These are phyloP conservation scores for Sipha flava DNA, from an alignment of 1,140 invertebrate genomes.

Conservation along the genomic window DNA sequence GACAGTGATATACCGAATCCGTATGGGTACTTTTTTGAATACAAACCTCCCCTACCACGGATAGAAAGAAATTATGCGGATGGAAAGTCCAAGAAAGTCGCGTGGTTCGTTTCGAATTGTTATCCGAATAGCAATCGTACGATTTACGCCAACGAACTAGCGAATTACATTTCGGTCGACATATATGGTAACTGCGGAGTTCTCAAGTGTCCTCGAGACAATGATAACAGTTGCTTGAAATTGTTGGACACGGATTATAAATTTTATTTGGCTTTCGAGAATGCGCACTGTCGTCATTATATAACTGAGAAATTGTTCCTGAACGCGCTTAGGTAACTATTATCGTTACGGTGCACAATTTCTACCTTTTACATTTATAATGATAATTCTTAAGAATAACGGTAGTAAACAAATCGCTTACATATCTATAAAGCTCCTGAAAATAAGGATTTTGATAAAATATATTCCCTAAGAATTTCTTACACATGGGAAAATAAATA, in stretches of 20 bases:
- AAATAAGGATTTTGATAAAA: too few species aligned
- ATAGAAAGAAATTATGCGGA: slow-evolving; percentile 69
- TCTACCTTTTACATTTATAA: too few species aligned
- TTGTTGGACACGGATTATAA: slow-evolving; percentile 90
- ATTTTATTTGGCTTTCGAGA: slow-evolving; percentile 95
- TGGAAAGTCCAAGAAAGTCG: slow-evolving; percentile 87
- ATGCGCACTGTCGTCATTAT: slow-evolving; percentile 92
- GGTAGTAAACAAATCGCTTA: too few species aligned
- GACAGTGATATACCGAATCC: slow-evolving; percentile 94
- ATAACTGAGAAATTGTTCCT: slow-evolving; percentile 96
- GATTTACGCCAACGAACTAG: slow-evolving; percentile 75
- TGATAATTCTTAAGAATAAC: too few species aligned
- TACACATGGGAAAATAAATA: too few species aligned
- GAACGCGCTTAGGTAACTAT: slow-evolving; percentile 71
- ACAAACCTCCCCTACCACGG: slow-evolving; percentile 58
- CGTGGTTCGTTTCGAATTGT: slow-evolving; percentile 96
- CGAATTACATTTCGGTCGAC: slow-evolving; percentile 81
- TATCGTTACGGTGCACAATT: too few species aligned
- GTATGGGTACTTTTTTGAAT: slow-evolving; percentile 88
- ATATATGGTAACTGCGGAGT: slow-evolving; percentile 87
- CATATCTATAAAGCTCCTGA: too few species aligned
- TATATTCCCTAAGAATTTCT: too few species aligned
- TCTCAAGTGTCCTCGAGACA: slow-evolving; percentile 69
- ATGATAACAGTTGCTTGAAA: slow-evolving; percentile 73
- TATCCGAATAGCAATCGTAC: slow-evolving; percentile 76